Percentiles rank a stretch among this genome's conserved stretches.
phyloP scores from a whole-genome alignment of 2,113 vertebrate genomes.

The Pipra filicauda region DNA sequence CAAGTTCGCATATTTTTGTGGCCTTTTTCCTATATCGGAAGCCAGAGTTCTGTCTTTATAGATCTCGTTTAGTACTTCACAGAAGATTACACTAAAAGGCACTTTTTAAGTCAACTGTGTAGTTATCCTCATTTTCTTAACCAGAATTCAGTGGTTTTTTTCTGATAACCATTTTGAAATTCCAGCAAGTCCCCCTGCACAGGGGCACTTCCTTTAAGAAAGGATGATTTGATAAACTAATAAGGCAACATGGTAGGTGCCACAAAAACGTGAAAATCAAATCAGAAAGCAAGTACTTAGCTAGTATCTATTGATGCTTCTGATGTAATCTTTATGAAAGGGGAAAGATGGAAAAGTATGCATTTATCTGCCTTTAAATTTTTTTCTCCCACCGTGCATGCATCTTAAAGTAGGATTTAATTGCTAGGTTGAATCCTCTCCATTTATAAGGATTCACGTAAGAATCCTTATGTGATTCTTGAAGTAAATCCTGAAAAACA shows the following conservation, averaged over 20 bases:
- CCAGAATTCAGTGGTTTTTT: not conserved
- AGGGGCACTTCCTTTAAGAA: not conserved
- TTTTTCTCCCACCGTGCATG: not conserved
- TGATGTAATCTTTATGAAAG: not conserved
- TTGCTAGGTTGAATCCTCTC: not conserved
- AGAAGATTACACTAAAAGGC: not conserved
- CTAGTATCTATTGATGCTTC: not conserved
- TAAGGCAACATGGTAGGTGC: not conserved
- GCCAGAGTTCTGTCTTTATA: not conserved
- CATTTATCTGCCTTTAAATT: not conserved
- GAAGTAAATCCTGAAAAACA: not conserved
- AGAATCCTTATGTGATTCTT: not conserved
- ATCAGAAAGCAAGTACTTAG: not conserved
- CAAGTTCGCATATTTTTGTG: not conserved
- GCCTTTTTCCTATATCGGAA: not conserved
- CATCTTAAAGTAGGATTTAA: not conserved
- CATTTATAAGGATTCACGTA: not conserved
- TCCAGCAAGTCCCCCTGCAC: not conserved
- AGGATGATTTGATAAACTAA: not conserved
- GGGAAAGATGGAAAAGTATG: not conserved
- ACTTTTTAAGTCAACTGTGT: not conserved
- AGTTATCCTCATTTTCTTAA: not conserved
- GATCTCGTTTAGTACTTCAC: not conserved
- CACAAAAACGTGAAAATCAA: not conserved
- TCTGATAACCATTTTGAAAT: not conserved